phyloP scores from a whole-genome alignment of 1,140 invertebrate species.

The Pteromalus puparum region DNA sequence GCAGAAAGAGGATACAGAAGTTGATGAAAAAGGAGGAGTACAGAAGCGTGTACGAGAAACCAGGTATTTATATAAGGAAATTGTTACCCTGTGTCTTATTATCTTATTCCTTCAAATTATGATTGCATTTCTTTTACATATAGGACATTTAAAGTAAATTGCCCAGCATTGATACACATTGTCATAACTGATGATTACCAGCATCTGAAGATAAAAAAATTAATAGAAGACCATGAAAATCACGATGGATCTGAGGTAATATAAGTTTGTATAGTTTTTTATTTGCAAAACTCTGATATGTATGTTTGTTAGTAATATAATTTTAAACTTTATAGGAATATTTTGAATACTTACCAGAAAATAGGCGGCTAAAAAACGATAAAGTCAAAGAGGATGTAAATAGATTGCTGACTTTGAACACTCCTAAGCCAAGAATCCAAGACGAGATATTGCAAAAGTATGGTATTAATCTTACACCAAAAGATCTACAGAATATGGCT shows the following conservation, averaged over 20 bases:
- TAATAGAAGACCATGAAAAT: neutral
- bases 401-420: neutral
- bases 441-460: no score
- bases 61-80: no score
- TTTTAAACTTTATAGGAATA: neutral
- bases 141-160: constrained; percentile 21
- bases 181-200: neutral
- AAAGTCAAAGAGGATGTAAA: neutral
- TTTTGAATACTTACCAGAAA: constrained; percentile 13
- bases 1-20: no score
- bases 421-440: neutral
- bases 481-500: neutral
- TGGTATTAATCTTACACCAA: no score
- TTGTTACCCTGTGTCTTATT: no score
- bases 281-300: constrained; percentile 21
- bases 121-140: no score
- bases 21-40: no score
- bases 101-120: no score
- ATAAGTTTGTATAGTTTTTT: constrained; percentile 27
- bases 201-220: constrained; percentile 7
- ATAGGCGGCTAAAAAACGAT: neutral
- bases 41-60: no score
- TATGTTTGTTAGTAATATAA: neutral
- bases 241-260: constrained; percentile 26
- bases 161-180: constrained; percentile 3